Percentiles rank a stretch among this genome's conserved stretches.
These are phyloP conservation scores for Stigmatopora nigra DNA, from an alignment of 2,113 vertebrate species.

Conservation along the genomic window DNA sequence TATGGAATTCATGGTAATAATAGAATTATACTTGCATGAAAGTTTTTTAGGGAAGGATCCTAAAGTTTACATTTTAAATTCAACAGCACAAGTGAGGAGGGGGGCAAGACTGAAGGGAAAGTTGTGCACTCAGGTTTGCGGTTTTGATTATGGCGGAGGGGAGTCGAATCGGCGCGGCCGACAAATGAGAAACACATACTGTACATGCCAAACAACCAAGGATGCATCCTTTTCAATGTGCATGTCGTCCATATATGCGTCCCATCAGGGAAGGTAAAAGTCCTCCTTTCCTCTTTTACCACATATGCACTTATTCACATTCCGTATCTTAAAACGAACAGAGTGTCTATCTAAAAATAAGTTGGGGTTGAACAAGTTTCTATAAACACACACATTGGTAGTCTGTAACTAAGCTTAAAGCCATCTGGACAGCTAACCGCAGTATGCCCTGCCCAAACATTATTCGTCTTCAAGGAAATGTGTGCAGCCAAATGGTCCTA, in stretches of 20 bases:
- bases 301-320: neutral
- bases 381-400: conserved; percentile 41
- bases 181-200: conserved; percentile 60
- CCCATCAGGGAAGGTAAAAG: conserved; percentile 39
- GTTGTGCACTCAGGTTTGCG: conserved; percentile 41
- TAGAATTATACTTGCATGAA: neutral
- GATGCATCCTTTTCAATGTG: conserved; percentile 42
- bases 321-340: conserved; percentile 31
- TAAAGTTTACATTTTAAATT: conserved; percentile 14
- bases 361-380: conserved; percentile 30
- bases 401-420: conserved; percentile 67
- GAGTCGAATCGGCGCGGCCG: conserved; percentile 22
- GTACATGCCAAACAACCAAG: neutral
- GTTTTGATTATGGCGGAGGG: conserved; percentile 59
- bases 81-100: conserved; percentile 12
- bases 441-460: conserved; percentile 53
- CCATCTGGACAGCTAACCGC: conserved; percentile 63
- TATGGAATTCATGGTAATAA: neutral
- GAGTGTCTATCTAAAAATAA: conserved; percentile 40
- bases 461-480: conserved; percentile 23
- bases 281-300: conserved; percentile 1
- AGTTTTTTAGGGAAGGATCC: neutral
- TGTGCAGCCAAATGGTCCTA: conserved; percentile 57
- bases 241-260: conserved; percentile 41
- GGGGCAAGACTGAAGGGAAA: conserved; percentile 35